Evolutionary conservation across 2,888 invertebrate genomes (phyloP), one percentile per base, ranked within the genome.

Genomic region (Amiota mariae): DNA sequence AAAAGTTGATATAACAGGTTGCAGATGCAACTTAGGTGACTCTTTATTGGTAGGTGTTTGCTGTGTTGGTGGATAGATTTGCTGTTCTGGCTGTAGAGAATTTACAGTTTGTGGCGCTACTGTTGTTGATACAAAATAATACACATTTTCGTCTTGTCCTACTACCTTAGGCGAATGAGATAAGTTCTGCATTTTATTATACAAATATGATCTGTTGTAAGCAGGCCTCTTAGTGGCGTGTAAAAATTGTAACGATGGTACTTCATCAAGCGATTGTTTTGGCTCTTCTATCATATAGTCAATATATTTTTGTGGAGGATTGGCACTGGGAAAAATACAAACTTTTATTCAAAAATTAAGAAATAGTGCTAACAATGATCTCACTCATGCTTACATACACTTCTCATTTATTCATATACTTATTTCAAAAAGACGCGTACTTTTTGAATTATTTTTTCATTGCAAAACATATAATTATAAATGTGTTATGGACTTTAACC

Each of bases 261-360:
- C 87, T 64, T 88, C 89, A 3, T 89, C 89, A 73, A 88, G 75
- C 1, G 88, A 85, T 75, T 89, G 89, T 20, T 87, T 84, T 0
- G 89, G 89, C 2, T 87, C 89, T 51, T 89, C 88, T 67, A 88
- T 85, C 48, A 87, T 76, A 70, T 89, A 89, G 70, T 89, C 88
- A 47, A 87, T 82, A 61, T 84, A 88, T 36, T 36, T 36, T 46
- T 83, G 83, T 3, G 83, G 75, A 0, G 85, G 77, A 2, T 82
- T 79, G 20, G 85, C 76, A 1, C 54, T 54, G n/a, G n/a, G 54
- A 1, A 75, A 66, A 10, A 76, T 77, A 56, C 24, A 18, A 73
- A 15, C 36, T 78, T 64, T 51, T 61, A 57, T 9, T 59, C 4
- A 46, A 64, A 64, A 36, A 36, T 0, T 36, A 36, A 36, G 36